phyloP scores from a whole-genome alignment of 2,797 vertebrate species.

The Smutsia gigantea region DNA sequence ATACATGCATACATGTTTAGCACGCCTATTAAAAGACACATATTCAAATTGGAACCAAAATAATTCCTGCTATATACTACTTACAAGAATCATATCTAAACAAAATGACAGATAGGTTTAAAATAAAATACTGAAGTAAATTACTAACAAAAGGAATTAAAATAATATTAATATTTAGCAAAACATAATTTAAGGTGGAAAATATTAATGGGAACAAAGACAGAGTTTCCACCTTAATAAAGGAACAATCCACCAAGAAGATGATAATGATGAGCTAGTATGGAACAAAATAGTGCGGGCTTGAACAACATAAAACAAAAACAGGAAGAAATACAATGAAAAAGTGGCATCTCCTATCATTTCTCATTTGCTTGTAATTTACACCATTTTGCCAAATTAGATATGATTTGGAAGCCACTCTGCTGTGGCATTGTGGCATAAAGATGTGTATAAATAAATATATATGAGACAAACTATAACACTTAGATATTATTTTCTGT shows the following conservation, averaged over 20 bases:
- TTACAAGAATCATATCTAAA: not conserved
- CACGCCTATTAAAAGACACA: not conserved
- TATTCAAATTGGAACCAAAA: not conserved
- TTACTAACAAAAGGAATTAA: not conserved
- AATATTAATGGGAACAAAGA: not conserved
- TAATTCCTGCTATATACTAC: not conserved
- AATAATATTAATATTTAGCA: not conserved
- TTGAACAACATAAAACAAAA: not conserved
- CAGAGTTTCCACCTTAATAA: not conserved
- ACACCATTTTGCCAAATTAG: not conserved
- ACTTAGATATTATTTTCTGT: not conserved
- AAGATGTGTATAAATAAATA: not conserved
- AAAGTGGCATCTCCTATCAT: not conserved
- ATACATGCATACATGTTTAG: slow-evolving; percentile 11
- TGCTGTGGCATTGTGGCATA: not conserved
- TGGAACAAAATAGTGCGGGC: not conserved
- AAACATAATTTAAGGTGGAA: not conserved
- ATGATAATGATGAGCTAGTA: not conserved
- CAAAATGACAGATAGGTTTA: not conserved
- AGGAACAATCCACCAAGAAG: not conserved
- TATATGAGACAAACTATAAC: not conserved
- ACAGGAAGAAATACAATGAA: not conserved
- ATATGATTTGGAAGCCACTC: not conserved
- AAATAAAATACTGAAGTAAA: slow-evolving; percentile 26
- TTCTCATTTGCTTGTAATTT: not conserved